These are phyloP conservation scores for Drosophila formosana DNA, from an alignment of 2,888 invertebrate species.

Conservation along the genomic window DNA sequence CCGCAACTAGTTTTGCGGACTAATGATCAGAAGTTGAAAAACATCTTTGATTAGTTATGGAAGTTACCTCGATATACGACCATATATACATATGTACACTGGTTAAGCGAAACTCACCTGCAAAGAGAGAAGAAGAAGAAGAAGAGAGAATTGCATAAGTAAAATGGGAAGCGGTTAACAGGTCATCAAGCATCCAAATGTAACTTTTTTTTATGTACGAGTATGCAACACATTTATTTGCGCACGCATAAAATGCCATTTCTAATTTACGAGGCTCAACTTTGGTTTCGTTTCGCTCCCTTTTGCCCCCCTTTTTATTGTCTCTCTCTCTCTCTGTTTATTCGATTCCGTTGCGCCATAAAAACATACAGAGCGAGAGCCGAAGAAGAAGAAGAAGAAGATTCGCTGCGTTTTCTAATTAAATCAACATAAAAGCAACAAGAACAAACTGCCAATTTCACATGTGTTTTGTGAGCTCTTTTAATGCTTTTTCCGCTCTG, in stretches of 20 bases:
- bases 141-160: conserved; percentile 18
- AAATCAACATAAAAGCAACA: conserved; percentile 74
- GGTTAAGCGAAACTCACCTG: conserved; percentile 56
- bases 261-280: conserved; percentile 68
- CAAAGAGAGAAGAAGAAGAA: conserved; percentile 24
- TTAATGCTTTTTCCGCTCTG: conserved; percentile 43
- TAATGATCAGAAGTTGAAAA: conserved; percentile 34
- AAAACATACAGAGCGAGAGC: conserved; percentile 48
- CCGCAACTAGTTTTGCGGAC: conserved; percentile 20
- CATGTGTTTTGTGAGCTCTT: conserved; percentile 49
- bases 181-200: conserved; percentile 58
- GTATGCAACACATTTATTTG: conserved; percentile 65
- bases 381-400: conserved; percentile 22
- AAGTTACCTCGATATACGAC: no score
- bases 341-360: conserved; percentile 65
- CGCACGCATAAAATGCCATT: conserved; percentile 73
- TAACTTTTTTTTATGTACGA: conserved; percentile 62
- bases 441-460: conserved; percentile 24
- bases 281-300: conserved; percentile 27
- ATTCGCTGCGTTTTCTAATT: conserved; percentile 70
- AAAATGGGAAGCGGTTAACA: conserved; percentile 60
- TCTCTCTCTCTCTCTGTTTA: conserved; percentile 34
- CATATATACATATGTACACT: no score
- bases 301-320: conserved; percentile 34
- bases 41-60: conserved; percentile 4